A percentile compares a stretch with the other conserved stretches of the same genome.
These are phyloP conservation scores for Anthopleura xanthogrammica DNA, from an alignment of 92 coral and sea anemone genomes.

Conservation along the genomic window DNA sequence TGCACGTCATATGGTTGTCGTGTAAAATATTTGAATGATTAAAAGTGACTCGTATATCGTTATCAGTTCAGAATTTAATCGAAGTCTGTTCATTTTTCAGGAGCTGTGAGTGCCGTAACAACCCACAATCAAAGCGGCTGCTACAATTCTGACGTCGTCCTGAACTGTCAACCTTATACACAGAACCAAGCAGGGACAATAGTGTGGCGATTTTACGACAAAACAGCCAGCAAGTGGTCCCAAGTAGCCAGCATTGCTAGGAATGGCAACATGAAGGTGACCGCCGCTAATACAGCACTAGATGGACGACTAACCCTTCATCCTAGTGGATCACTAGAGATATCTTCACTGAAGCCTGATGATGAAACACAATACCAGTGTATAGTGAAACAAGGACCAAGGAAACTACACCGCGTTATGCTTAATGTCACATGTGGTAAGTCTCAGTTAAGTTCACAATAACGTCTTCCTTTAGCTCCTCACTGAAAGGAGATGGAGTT, in stretches of 20 bases:
- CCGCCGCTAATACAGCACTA: not conserved
- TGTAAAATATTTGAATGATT: not conserved
- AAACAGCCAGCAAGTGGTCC: slow-evolving; percentile 7
- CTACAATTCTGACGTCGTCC: slow-evolving; percentile 17
- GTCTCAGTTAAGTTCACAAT: not conserved
- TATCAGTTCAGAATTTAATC: too few species aligned
- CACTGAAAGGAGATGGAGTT: too few species aligned
- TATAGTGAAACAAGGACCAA: slow-evolving; percentile 4
- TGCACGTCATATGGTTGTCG: not conserved
- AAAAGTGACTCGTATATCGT: not conserved
- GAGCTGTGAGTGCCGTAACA: not conserved
- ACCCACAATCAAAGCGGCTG: slow-evolving; percentile 4
- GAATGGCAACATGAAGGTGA: not conserved
- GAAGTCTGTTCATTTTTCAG: not conserved
- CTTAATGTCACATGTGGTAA: slow-evolving; percentile 14
- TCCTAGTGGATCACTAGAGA: slow-evolving; percentile 24
- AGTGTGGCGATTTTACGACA: slow-evolving; percentile 5
- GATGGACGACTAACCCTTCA: slow-evolving; percentile 14
- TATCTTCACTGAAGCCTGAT: slow-evolving; percentile 8
- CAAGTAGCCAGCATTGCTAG: not conserved
- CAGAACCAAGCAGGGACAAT: not conserved
- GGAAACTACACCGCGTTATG: slow-evolving; percentile 8
- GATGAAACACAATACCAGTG: slow-evolving; percentile 34
- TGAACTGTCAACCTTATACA: slow-evolving; percentile 16
- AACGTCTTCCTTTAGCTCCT: too few species aligned